Percentiles rank a stretch among this genome's conserved stretches.
These are phyloP conservation scores for Eupithecia pulchellata DNA, from an alignment of 2,888 invertebrate genomes.

Conservation along the genomic window DNA sequence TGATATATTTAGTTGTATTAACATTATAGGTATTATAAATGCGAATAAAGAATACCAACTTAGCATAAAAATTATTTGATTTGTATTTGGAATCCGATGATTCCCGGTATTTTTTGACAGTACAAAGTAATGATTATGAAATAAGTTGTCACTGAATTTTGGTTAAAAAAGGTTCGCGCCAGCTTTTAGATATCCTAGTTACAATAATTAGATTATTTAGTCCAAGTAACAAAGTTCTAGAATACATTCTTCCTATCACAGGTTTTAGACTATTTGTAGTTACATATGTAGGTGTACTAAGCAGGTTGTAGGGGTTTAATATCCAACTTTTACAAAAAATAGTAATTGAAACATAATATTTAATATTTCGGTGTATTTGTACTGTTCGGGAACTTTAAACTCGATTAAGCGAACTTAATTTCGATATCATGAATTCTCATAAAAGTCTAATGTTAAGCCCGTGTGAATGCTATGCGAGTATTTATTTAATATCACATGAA, in stretches of 20 bases:
- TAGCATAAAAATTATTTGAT: too few species aligned
- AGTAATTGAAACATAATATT: too few species aligned
- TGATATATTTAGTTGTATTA: too few species aligned
- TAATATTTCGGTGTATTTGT: not conserved
- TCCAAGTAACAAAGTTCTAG: constrained; percentile 33
- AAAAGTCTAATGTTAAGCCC: constrained; percentile 43
- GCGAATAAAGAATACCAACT: too few species aligned
- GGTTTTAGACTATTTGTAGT: constrained; percentile 55
- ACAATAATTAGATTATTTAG: not conserved
- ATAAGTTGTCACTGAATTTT: too few species aligned
- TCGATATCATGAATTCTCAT: not conserved
- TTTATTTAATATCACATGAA: constrained; percentile 77
- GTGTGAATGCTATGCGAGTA: constrained; percentile 62
- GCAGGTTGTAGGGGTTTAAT: constrained; percentile 43
- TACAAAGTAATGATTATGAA: too few species aligned
- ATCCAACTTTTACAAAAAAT: constrained; percentile 16
- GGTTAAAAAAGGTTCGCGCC: too few species aligned
- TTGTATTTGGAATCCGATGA: too few species aligned
- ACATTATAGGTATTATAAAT: too few species aligned
- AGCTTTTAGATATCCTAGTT: too few species aligned
- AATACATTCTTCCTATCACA: constrained; percentile 67
- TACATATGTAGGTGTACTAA: constrained; percentile 38
- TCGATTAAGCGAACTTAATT: not conserved
- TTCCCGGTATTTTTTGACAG: too few species aligned
- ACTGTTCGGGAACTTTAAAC: not conserved